These are phyloP conservation scores for Mycetomoellerius zeteki DNA, from an alignment of 1,140 invertebrate species.

Conservation along the genomic window DNA sequence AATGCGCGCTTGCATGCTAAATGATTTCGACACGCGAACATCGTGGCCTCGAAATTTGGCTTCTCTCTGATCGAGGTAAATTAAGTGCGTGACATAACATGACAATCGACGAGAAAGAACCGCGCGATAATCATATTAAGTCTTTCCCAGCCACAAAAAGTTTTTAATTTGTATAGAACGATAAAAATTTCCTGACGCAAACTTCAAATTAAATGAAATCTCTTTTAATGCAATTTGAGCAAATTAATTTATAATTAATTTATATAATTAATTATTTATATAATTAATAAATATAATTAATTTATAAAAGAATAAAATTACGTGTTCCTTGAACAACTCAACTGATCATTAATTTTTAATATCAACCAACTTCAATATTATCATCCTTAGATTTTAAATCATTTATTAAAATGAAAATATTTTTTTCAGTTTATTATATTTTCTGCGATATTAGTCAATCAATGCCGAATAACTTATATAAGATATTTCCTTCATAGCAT, in stretches of 20 bases:
- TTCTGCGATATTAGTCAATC: neutral
- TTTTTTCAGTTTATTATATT: neutral
- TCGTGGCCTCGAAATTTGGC: conserved; percentile 2
- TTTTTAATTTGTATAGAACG: neutral
- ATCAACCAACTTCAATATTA: neutral
- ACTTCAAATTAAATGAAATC: neutral
- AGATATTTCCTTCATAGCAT: neutral
- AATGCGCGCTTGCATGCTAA: conserved; percentile 54
- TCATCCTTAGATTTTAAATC: neutral
- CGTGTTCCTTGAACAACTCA: neutral
- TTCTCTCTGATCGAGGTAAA: conserved; percentile 16
- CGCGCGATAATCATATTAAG: conserved; percentile 23
- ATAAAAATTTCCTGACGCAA: neutral
- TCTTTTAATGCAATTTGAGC: neutral
- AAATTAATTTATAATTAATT: neutral
- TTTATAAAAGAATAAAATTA: neutral
- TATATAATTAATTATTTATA: no score
- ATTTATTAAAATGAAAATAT: neutral
- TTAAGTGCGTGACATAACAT: conserved; percentile 51
- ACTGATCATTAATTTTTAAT: neutral
- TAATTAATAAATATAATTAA: no score
- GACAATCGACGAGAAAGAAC: conserved; percentile 25
- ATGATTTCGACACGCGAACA: conserved; percentile 58
- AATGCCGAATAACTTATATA: neutral
- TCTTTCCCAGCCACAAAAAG: neutral